phyloP scores from a whole-genome alignment of 2,888 invertebrate genomes.

The Spisula subtruncata region DNA sequence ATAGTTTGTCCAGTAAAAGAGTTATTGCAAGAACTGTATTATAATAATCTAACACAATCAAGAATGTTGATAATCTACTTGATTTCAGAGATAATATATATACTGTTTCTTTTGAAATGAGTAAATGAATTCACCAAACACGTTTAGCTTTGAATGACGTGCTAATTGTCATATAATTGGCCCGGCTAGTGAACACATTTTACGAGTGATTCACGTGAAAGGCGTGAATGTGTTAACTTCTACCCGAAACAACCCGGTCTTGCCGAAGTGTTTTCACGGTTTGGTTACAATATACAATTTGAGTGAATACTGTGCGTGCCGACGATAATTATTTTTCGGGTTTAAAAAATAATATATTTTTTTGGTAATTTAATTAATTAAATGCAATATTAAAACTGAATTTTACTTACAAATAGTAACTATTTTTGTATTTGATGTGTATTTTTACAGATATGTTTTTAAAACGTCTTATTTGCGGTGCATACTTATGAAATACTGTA shows the following conservation, averaged over 20 bases:
- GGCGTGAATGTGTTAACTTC: not conserved
- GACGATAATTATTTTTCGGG: not conserved
- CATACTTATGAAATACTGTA: too few relatives aligned
- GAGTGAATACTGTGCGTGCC: not conserved
- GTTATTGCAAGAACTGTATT: not conserved
- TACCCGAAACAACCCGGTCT: not conserved
- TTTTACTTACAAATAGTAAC: too few relatives aligned
- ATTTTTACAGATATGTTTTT: too few relatives aligned
- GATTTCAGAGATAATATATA: conserved; percentile 28
- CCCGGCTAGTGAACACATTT: conserved; percentile 48
- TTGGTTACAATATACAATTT: not conserved
- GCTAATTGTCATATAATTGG: conserved; percentile 1
- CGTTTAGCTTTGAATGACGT: not conserved
- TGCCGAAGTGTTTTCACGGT: not conserved
- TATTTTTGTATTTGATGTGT: too few relatives aligned
- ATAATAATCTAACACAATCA: not conserved
- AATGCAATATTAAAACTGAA: too few relatives aligned
- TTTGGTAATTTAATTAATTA: too few relatives aligned
- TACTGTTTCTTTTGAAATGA: conserved; percentile 33
- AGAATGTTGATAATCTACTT: not conserved
- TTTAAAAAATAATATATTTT: too few relatives aligned
- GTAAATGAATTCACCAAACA: conserved; percentile 40
- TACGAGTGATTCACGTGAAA: conserved; percentile 20
- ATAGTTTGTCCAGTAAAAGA: not conserved
- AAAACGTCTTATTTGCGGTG: too few relatives aligned